Conservation (phyloP, 2,113 vertebrate species). For the Chloebia gouldiae region DNA sequence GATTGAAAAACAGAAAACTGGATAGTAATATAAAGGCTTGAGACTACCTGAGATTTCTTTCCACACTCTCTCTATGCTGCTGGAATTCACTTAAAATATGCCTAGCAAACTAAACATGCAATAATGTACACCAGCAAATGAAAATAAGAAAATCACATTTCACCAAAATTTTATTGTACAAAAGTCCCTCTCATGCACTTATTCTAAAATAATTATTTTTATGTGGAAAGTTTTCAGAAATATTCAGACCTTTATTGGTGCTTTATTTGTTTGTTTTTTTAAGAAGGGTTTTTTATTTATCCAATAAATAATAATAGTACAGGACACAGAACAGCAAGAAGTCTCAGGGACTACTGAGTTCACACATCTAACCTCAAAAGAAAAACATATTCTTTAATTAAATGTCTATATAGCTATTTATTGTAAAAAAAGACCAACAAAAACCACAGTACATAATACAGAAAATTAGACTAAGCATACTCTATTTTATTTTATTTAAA, state of each 20-base stretch:
- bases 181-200: background rate
- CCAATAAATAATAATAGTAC: background rate
- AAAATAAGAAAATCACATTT: background rate
- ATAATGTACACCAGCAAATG: background rate
- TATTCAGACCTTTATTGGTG: background rate
- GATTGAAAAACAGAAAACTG: background rate
- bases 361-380: background rate
- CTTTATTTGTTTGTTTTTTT: background rate
- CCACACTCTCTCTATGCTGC: background rate
- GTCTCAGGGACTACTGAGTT: background rate
- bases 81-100: background rate
- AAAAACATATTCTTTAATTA: background rate
- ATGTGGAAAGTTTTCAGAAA: background rate
- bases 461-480: background rate
- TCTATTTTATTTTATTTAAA: background rate
- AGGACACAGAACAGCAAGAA: background rate
- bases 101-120: background rate
- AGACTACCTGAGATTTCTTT: background rate
- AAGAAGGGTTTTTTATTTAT: accelerated
- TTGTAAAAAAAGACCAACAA: background rate
- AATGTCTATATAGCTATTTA: background rate
- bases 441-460: background rate
- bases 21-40: background rate
- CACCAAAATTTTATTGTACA: background rate
- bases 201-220: background rate